Evolutionary conservation across 2,797 vertebrate genomes (phyloP).

Genomic region (Anguilla megastoma): DNA sequence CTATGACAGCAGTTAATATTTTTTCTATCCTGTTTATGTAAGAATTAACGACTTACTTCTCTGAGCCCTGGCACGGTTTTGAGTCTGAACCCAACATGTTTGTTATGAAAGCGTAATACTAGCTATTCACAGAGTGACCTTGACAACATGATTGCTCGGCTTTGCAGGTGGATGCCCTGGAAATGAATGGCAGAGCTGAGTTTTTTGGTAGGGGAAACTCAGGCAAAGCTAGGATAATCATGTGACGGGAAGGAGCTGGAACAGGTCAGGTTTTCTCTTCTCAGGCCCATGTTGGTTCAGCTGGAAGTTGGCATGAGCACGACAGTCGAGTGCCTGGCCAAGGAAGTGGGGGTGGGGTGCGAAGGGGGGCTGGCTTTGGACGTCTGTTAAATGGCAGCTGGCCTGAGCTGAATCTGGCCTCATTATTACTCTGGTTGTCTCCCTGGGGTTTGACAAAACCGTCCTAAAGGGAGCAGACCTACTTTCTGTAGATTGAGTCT

Average conservation of each 20-base stretch:
- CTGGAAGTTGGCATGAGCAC: slow-evolving; percentile 34
- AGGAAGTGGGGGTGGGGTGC: slow-evolving; percentile 28
- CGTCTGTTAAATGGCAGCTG: slow-evolving; percentile 48
- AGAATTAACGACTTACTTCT: neutral
- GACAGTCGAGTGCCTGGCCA: slow-evolving; percentile 57
- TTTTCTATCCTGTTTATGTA: neutral
- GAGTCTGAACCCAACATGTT: neutral
- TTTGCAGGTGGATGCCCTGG: neutral
- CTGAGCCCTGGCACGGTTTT: neutral
- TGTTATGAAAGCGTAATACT: neutral
- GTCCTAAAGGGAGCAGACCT: neutral
- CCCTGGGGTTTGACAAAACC: neutral
- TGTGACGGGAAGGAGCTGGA: slow-evolving; percentile 33
- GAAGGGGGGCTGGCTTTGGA: slow-evolving; percentile 37
- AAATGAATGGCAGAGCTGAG: neutral
- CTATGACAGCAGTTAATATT: neutral
- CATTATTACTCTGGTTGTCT: slow-evolving; percentile 8
- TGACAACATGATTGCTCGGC: neutral
- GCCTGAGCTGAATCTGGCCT: slow-evolving; percentile 6
- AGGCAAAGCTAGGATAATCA: neutral
- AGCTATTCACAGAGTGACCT: neutral
- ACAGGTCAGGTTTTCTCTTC: slow-evolving; percentile 66
- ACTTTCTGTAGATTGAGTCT: neutral
- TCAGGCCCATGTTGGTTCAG: slow-evolving; percentile 53
- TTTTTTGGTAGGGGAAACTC: neutral